Base-by-base conservation (phyloP, 2,113 vertebrate species). In the Chlorodrepanis virens region DNA sequence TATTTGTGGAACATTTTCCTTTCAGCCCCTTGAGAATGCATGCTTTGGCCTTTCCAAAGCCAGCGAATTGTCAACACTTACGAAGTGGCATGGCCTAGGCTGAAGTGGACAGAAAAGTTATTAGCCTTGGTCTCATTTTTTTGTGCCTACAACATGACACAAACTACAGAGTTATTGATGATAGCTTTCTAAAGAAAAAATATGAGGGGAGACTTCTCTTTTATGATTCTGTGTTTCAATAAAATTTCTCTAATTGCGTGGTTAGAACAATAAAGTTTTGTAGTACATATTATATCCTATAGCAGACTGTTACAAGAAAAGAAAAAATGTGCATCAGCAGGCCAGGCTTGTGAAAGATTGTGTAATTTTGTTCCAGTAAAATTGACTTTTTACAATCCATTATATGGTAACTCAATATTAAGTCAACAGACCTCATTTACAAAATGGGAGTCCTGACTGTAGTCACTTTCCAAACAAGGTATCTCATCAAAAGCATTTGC, bases 21-120 rank as follows among this genome's bases (percentile, higher is more conserved):
- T 96, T 96, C 90, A 89, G 65, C 90, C 84, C 78, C 91, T 83
- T 90, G 85, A 93, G 94, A 96, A 92, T 79, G 93, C 85, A 49
- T 78, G 61, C 42, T 50, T 93, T 75, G 85, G 64, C 35, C 25
- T 92, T 96, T 95, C 83, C 6, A 18, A 79, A 84, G 74, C 75
- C 83, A 89, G 67, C 42, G 63, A 91, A 86, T 94, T 95, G 79
- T 64, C 85, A 94, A 57, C 89, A 81, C 83, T 76, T 75, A 69
- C 57, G 42, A 81, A 93, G 83, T 64, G 54, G 47, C 10, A 9
- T 82, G 76, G 65, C 69, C 49, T 69, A 59, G 63, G 60, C 90
- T 95, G 72, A 85, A 95, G 78, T 70, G 53, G 78, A 80, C 76
- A 88, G 93, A 94, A 89, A 94, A 54, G 53, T 76, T 87, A 77